phyloP scores from a whole-genome alignment of 2,113 vertebrate genomes.

The Indri indri region DNA sequence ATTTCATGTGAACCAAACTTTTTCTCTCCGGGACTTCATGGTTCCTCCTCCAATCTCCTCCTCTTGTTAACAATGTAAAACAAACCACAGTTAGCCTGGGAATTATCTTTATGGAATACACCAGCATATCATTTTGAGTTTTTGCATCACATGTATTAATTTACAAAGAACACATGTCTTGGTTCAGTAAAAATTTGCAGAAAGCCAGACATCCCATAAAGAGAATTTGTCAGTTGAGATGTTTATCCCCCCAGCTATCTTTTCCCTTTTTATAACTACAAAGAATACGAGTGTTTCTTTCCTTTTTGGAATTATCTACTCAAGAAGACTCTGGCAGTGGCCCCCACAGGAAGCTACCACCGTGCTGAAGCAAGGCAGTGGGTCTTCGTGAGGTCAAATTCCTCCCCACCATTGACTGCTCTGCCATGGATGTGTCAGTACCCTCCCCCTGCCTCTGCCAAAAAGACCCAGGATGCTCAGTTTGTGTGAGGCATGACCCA shows the following conservation, averaged over 20 bases:
- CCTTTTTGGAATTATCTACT: constrained; percentile 12
- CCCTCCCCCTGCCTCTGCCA: background rate
- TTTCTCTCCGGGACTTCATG: background rate
- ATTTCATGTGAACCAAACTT: constrained; percentile 29
- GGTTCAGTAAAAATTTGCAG: constrained; percentile 43
- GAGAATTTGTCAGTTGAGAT: constrained; percentile 43
- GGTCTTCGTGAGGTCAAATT: background rate
- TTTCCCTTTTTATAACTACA: background rate
- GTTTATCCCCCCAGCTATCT: constrained; percentile 52
- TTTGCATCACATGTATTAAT: constrained; percentile 16
- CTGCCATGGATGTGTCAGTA: background rate
- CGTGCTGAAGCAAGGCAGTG: too few relatives aligned
- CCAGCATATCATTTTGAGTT: constrained; percentile 46
- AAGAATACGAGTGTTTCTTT: background rate
- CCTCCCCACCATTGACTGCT: background rate
- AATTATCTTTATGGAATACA: constrained; percentile 40
- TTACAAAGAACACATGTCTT: constrained; percentile 51
- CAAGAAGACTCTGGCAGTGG: too few relatives aligned
- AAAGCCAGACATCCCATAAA: constrained; percentile 52
- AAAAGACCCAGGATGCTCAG: background rate
- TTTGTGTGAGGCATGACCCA: background rate
- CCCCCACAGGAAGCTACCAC: too few relatives aligned
- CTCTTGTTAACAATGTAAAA: constrained; percentile 26
- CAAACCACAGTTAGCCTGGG: constrained; percentile 9
- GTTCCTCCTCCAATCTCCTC: background rate